Evolutionary conservation across 2,113 vertebrate species (phyloP), one percentile per base, ranked within the genome.

Genomic region (Cyphomyrus discorhynchus): DNA sequence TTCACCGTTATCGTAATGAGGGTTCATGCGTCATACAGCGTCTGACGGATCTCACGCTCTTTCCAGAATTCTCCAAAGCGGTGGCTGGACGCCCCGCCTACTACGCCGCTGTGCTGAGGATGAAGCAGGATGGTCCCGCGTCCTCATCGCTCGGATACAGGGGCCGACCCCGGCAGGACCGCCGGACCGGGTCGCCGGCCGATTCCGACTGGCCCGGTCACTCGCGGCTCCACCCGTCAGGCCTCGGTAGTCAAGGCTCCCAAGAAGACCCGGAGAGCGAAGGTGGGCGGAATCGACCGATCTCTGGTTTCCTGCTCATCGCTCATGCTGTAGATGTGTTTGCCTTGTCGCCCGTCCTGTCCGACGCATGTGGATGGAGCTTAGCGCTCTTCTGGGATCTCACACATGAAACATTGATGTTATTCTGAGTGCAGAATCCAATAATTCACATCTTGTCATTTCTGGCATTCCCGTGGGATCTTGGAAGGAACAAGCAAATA

Each of bases 231-330:
- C 96, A 96, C 82, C 93, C 94, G 89, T 95, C 95, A 35, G 95
- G 97, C 6, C 93, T 96, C 93, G 96, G 95, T 45, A 95, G 96
- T 89, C 95, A 96, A 66, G 94, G 96, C 56, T 96, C 97, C 91
- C 96, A 97, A 91, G 98, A 99, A 92, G 95, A 96, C 91, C 96
- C 96, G 93, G 95, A 94, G 92, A 97, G 96, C 77, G 97, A 97
- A 93, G 98, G 98, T 98, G 95, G 95, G 96, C 19, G 3, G 19
- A 5, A 19, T 45, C 74, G 74, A 35, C 4, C 13, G 74, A 17
- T 39, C 35, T 88, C 45, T 39, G n/a, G 7, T 21, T 17, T 86
- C 19, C n/a, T 31, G 83, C 24, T 7, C n/a, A 87, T 10, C 50
- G 35, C 31, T 82, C 39, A 19, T 45, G 27, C 62, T 70, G 62